phyloP scores from a whole-genome alignment of 2,113 vertebrate genomes.

The Tichodroma muraria region DNA sequence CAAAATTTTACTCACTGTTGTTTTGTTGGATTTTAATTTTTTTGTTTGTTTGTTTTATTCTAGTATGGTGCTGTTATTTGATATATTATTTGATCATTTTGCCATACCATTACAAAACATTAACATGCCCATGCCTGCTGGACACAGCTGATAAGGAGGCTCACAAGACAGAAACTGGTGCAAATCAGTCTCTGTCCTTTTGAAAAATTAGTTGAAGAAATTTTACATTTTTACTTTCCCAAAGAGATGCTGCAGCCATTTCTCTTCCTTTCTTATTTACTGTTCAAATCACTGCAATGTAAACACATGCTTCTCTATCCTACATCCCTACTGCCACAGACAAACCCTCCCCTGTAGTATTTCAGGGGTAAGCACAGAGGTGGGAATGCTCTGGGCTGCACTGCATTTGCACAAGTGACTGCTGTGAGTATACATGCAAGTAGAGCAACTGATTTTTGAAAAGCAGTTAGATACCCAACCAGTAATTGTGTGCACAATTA shows the following conservation, averaged over 20 bases:
- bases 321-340: not conserved
- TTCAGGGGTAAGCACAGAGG: not conserved
- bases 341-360: not conserved
- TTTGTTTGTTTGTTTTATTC: not conserved
- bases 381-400: not conserved
- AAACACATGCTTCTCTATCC: not conserved
- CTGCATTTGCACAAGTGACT: conserved; percentile 21
- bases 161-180: conserved; percentile 8
- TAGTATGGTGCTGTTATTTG: not conserved
- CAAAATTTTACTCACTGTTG: conserved; percentile 3
- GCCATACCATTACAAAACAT: conserved; percentile 21
- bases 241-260: conserved; percentile 19
- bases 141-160: conserved; percentile 60
- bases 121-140: conserved; percentile 34
- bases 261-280: conserved; percentile 20
- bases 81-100: conserved; percentile 37
- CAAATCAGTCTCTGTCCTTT: conserved; percentile 59
- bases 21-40: not conserved
- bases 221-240: conserved; percentile 48
- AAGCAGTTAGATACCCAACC: conserved; percentile 29
- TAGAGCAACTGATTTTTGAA: conserved; percentile 24
- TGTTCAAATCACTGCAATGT: not conserved
- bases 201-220: conserved; percentile 54
- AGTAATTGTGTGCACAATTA: conserved; percentile 54
- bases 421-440: conserved; percentile 12